A percentile compares a stretch with the other conserved stretches of the same genome.
phyloP scores from a whole-genome alignment of 2,888 invertebrate genomes.

The Aquatica leii region DNA sequence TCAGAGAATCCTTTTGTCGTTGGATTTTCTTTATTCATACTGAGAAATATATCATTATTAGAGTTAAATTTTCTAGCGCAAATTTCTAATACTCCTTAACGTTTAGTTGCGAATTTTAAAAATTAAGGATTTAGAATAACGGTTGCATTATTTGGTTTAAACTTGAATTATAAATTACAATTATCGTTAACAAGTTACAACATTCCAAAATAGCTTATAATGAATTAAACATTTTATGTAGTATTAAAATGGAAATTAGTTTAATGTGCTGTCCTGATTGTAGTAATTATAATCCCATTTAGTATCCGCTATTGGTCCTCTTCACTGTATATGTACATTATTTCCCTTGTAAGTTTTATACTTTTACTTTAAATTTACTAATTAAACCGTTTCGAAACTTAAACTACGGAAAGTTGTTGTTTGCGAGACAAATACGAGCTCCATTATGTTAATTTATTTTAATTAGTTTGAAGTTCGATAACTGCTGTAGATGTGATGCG shows the following conservation, averaged over 20 bases:
- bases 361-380: neutral
- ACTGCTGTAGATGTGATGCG: neutral
- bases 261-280: conserved; percentile 5
- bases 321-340: neutral
- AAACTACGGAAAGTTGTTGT: conserved; percentile 1
- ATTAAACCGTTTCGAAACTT: neutral
- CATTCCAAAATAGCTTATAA: conserved; percentile 3
- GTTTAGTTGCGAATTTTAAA: too few species aligned
- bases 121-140: too few species aligned
- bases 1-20: too few species aligned
- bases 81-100: too few species aligned
- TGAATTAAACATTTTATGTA: conserved; percentile 9
- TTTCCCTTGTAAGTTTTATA: neutral
- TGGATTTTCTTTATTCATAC: too few species aligned
- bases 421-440: neutral
- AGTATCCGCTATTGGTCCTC: neutral
- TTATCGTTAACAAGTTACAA: conserved; percentile 3
- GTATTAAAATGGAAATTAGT: conserved; percentile 13
- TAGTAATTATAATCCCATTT: conserved; percentile 6
- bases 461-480: conserved; percentile 1
- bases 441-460: neutral
- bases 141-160: too few species aligned
- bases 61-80: too few species aligned
- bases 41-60: too few species aligned
- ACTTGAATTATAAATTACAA: neutral